Base-by-base conservation (phyloP, 2,797 vertebrate species). In the Masticophis lateralis region DNA sequence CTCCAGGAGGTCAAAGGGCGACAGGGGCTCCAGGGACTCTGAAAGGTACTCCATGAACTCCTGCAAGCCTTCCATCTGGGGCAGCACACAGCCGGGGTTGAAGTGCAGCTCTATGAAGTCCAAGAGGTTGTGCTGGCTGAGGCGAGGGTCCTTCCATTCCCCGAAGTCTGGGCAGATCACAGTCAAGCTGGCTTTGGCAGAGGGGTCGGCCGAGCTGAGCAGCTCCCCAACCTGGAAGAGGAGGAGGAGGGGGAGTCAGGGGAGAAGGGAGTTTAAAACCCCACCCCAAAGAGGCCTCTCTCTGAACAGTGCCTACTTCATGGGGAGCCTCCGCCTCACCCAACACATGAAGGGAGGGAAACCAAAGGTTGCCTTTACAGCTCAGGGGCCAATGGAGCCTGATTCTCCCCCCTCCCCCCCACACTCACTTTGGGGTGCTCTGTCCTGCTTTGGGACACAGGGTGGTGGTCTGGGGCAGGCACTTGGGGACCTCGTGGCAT, bases 41-140 rank as follows among this genome's bases (percentile, higher is more conserved):
- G 99, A 98, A 3, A 99, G 98, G 43, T 99, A 99, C 91, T 99
- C 99, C 0, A 98, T 97, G 95, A 99, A 99, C 96, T 99, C 99
- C 47, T 98, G 98, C 94, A 99, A 97, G 20, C 99, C 99, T 94
- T 99, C 99, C 96, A 98, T 99, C n/a, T 97, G 97, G 0, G 98
- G 98, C 47, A 98, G 97, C 25, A 97, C 37, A 0, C 93, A 89
- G 0, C 97, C 96, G 0, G 98, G 99, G 95, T 99, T 99, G 94
- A 98, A 97, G 89, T 28, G 96, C 92, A 99, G 96, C 88, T 96
- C 97, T 0, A 98, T 97, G 74, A 97, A 95, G 28, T 98, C 98
- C 94, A 98, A 97, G 10, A 98, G 97, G 94, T 97, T 97, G 86
- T 97, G 97, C 59, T 97, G 96, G 2, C 96, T 98, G 28, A 98